Evolutionary conservation across 2,888 invertebrate genomes (phyloP).

Genomic region (Diadegma fenestrale): DNA sequence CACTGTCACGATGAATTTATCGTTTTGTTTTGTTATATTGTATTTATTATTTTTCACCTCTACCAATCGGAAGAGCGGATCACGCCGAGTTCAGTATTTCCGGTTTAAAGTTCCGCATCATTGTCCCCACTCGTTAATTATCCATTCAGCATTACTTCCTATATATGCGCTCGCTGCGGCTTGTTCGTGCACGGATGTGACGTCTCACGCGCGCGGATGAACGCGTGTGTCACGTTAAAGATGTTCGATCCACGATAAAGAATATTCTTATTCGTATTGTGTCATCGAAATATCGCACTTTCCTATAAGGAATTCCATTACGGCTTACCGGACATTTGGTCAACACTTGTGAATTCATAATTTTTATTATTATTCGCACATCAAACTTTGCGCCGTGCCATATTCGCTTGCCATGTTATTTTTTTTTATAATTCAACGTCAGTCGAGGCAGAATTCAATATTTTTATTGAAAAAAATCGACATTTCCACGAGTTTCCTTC

Average conservation of each 20-base stretch:
- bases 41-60: background rate
- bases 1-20: conserved; percentile 57
- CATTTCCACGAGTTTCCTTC: background rate
- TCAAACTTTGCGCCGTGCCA: conserved; percentile 4
- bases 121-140: conserved; percentile 78
- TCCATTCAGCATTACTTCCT: conserved; percentile 81
- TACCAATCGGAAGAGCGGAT: conserved; percentile 60
- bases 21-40: background rate
- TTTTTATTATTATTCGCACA: conserved; percentile 23
- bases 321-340: conserved; percentile 43
- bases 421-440: conserved; percentile 2
- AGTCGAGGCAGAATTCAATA: too few relatives aligned
- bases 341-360: conserved; percentile 54
- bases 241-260: conserved; percentile 69
- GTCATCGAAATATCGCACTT: conserved; percentile 70
- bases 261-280: conserved; percentile 68
- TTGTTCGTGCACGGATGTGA: conserved; percentile 79
- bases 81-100: conserved; percentile 70
- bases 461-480: background rate
- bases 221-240: conserved; percentile 60
- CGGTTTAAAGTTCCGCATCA: conserved; percentile 78
- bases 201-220: conserved; percentile 66
- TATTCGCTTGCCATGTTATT: too few relatives aligned
- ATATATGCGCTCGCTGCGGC: conserved; percentile 59
- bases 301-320: conserved; percentile 49